Conservation (phyloP, 35 echinoderm and acorn worm species). For the Apostichopus japonicus region DNA sequence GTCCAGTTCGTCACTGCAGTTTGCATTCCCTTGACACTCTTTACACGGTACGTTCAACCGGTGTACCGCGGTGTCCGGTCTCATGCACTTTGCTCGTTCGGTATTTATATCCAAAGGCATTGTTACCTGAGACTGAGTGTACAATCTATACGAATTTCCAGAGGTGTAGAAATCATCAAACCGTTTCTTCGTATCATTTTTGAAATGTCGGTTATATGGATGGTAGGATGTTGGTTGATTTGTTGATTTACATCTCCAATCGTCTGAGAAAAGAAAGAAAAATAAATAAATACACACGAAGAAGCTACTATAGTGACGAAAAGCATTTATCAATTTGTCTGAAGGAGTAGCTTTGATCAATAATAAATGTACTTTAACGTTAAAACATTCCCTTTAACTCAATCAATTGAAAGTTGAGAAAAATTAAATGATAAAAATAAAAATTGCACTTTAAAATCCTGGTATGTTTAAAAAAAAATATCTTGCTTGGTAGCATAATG, state of each 20-base stretch:
- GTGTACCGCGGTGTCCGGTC: constrained; percentile 15
- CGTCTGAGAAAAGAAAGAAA: constrained; percentile 1
- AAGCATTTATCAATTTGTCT: too few relatives aligned
- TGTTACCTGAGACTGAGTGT: background rate
- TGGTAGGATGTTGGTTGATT: background rate
- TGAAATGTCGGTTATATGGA: background rate
- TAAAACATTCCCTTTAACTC: background rate
- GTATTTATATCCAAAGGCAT: background rate
- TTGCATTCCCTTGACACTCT: background rate
- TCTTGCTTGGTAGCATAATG: too few relatives aligned
- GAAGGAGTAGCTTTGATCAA: background rate
- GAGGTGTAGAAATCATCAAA: background rate
- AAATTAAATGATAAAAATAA: too few relatives aligned
- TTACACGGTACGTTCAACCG: constrained; percentile 9
- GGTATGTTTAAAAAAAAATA: too few relatives aligned
- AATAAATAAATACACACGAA: background rate
- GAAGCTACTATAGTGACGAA: background rate
- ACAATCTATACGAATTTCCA: background rate
- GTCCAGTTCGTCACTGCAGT: constrained; percentile 61
- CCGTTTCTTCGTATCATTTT: background rate
- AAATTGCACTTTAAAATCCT: too few relatives aligned
- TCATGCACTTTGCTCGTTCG: background rate
- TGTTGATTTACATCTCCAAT: background rate
- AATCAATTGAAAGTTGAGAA: background rate
- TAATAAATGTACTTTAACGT: background rate